phyloP scores from a whole-genome alignment of 2,113 vertebrate species.

The Siniperca knerii region DNA sequence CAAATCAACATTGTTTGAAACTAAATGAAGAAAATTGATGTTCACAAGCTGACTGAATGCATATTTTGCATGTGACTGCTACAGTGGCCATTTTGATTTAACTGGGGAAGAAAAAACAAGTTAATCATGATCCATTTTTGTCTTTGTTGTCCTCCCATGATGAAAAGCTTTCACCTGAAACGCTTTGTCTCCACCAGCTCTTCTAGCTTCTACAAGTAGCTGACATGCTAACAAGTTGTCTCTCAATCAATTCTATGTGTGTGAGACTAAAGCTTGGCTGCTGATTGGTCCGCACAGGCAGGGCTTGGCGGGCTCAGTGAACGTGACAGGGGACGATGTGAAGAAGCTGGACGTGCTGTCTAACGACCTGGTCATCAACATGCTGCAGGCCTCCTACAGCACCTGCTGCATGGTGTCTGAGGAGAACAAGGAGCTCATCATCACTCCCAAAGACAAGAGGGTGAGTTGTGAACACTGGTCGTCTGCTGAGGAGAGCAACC shows the following conservation, averaged over 20 bases:
- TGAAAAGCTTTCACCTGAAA: no score
- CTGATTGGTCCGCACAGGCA: constrained; percentile 81
- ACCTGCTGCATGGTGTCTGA: constrained; percentile 93
- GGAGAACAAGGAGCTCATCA: constrained; percentile 91
- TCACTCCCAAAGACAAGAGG: constrained; percentile 89
- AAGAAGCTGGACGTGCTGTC: constrained; percentile 97
- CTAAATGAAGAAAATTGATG: background rate
- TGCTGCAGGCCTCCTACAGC: constrained; percentile 94
- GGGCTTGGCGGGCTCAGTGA: constrained; percentile 92
- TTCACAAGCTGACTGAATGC: background rate
- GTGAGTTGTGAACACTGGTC: constrained; percentile 71
- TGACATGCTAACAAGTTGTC: background rate
- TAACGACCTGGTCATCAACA: constrained; percentile 93
- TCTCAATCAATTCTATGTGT: background rate
- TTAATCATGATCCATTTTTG: no score
- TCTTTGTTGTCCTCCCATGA: no score
- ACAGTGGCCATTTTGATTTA: background rate
- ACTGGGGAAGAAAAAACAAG: no score
- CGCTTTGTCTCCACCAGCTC: background rate
- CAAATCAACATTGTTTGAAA: constrained; percentile 13
- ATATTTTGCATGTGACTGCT: background rate
- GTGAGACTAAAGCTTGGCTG: background rate
- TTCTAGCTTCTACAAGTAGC: background rate
- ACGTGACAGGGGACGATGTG: constrained; percentile 95
- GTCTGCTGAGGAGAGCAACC: background rate